Base-by-base conservation (phyloP, 92 coral and sea anemone species). In the Isaurus tuberculatus region DNA sequence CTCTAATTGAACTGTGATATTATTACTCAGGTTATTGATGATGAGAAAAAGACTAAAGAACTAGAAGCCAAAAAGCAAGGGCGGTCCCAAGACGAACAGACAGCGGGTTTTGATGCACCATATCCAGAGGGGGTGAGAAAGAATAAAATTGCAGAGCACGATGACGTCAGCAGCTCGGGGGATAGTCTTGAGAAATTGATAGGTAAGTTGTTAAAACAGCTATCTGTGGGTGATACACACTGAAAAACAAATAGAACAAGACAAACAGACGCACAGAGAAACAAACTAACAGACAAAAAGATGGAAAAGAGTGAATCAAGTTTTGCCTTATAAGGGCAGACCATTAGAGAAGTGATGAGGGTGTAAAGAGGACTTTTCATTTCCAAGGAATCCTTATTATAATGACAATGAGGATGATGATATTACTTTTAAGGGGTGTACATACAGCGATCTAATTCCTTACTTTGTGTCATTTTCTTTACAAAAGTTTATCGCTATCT, bases 81-180 rank as follows among this genome's bases (percentile, higher is more conserved):
- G 13, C 40, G 28, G 48, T 65, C 49, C 20, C 88, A 79, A 1
- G 32, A 75, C 42, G 68, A 32, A 8, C 67, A 19, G 31, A 27
- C 64, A 23, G 42, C 70, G 0, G 58, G 82, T 1, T 58, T 79
- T 58, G 94, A 93, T 37, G 94, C 87, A 2, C 91, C 93, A 2
- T 95, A 95, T 65, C 98, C 98, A 0, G 95, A 93, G 69, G 98
- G 98, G 29, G 98, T 95, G 61, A 95, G 94, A 88, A 92, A 92
- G 66, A 90, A 91, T 71, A 89, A 82, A 43, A 91, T 92, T 22
- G 78, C 31, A 40, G 78, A 48, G 19, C 58, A 17, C 17, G 57
- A 16, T 26, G 78, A 71, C 33, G 58, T 4, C 49, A 71, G 77
- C 20, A 37, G 58, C 10, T 71, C 77, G 42, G 77, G 77, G 42